Conservation (phyloP, 1,140 invertebrate genomes). For the Caenorhabditis inopinata region DNA sequence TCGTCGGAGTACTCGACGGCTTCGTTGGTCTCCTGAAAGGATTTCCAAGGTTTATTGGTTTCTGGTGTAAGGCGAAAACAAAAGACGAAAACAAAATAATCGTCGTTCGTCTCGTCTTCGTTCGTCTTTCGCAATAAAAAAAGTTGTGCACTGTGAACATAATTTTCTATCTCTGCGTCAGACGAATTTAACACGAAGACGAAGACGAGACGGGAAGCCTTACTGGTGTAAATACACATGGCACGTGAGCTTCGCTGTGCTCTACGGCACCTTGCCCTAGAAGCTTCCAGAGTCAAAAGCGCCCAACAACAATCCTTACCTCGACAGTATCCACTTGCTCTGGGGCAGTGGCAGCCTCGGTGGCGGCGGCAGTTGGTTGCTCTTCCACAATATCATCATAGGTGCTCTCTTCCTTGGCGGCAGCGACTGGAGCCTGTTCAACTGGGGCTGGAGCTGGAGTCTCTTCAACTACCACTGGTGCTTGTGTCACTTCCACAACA, state of each 20-base stretch:
- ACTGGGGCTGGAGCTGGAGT: slow-evolving; percentile 34
- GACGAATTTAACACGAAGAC: too few species aligned
- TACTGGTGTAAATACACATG: too few species aligned
- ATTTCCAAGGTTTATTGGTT: background rate
- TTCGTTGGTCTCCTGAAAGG: slow-evolving; percentile 19
- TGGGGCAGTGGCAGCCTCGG: slow-evolving; percentile 12
- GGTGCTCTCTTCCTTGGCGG: slow-evolving; percentile 35
- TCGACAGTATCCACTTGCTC: slow-evolving; percentile 27
- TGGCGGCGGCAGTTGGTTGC: background rate
- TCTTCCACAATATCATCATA: slow-evolving; percentile 50
- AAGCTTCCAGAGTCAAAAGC: too few species aligned
- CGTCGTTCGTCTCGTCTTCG: too few species aligned
- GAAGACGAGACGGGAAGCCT: too few species aligned
- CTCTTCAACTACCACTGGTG: slow-evolving; percentile 6
- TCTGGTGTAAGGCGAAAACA: too few species aligned
- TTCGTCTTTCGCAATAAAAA: too few species aligned
- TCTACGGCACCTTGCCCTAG: too few species aligned
- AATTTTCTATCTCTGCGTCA: too few species aligned
- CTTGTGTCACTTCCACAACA: background rate
- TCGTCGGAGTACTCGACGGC: slow-evolving; percentile 42
- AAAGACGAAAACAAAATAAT: too few species aligned
- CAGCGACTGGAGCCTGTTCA: slow-evolving; percentile 28
- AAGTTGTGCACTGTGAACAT: too few species aligned
- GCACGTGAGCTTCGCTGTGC: too few species aligned
- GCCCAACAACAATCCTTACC: background rate